Base-by-base conservation (phyloP, 2,113 vertebrate genomes). In the Laticauda colubrina region DNA sequence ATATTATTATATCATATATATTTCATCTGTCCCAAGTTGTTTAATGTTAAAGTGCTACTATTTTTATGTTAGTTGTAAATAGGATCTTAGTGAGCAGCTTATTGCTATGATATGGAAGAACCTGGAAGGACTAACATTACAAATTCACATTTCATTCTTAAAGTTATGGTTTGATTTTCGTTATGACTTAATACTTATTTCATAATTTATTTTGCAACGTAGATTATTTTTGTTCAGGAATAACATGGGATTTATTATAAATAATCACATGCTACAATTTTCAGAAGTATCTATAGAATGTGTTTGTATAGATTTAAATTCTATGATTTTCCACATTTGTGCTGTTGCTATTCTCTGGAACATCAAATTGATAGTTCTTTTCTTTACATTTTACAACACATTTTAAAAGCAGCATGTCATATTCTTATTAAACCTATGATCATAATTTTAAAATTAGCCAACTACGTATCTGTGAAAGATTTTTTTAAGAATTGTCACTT, bases 41-140 rank as follows among this genome's bases (percentile, higher is more conserved):
- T 81, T 93, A 94, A 51, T 12, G 7, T 89, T 93, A 53, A 85
- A 89, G 59, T 57, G 56, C 59, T 53, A 21, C 53, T 87, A 92
- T 87, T 59, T 92, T 93, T 90, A 92, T 90, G 85, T 48, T 29
- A 87, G 3, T 69, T 59, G 96, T 87, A 95, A 94, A 94, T 53
- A 11, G 34, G 43, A 59, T 87, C 92, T 92, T 29, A 0, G 24
- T 61, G 59, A 57, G 48, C 48, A 23, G 64, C 53, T 96, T 56
- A 91, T 92, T 43, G 93, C 95, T 95, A 86, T 29, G 57, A 91
- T 3, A 1, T 0, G 1, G 85, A 34, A 11, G 14, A 55, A 2
- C 29, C 26, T 51, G 45, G 75, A 2, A 0, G 90, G 39, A 57
- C 8, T 14, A 75, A 81, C 51, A 57, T 43, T 45, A 51, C 51